Conservation (phyloP, 2,888 invertebrate genomes). For the Agrotis clavis region DNA sequence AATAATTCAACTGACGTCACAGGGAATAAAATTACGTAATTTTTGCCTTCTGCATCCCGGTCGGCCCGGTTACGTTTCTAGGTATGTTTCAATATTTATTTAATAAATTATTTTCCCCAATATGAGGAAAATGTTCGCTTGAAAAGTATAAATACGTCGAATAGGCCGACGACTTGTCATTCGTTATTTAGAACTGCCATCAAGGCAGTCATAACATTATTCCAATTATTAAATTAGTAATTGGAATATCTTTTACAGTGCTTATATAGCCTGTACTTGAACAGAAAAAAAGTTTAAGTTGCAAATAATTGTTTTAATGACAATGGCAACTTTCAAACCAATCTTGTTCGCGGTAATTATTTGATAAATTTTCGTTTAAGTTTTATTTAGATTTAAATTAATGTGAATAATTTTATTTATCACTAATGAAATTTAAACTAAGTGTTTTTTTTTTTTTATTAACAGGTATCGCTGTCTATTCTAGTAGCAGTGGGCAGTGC, state of each 20-base stretch:
- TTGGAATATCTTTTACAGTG: slow-evolving; percentile 8
- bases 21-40: slow-evolving; percentile 22
- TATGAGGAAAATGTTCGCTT: slow-evolving; percentile 38
- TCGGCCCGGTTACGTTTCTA: not conserved
- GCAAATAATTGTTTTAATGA: slow-evolving; percentile 38
- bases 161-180: slow-evolving; percentile 10
- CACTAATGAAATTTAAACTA: not conserved
- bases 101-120: slow-evolving; percentile 22
- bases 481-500: slow-evolving; percentile 27
- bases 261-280: not conserved
- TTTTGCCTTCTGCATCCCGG: too few relatives aligned
- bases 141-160: slow-evolving; percentile 27
- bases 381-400: not conserved
- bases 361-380: not conserved
- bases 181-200: slow-evolving; percentile 50
- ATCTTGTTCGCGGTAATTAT: slow-evolving; percentile 35
- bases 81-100: slow-evolving; percentile 8
- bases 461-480: slow-evolving; percentile 35
- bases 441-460: slow-evolving; percentile 9
- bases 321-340: slow-evolving; percentile 43
- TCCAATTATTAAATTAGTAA: slow-evolving; percentile 20
- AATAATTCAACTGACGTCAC: slow-evolving; percentile 33
- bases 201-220: slow-evolving; percentile 46
- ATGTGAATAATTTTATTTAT: not conserved
- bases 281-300: slow-evolving; percentile 16